A percentile compares a stretch with the other conserved stretches of the same genome.
These are phyloP conservation scores for Solenopsis fugax DNA, from an alignment of 1,140 invertebrate species.

Conservation along the genomic window DNA sequence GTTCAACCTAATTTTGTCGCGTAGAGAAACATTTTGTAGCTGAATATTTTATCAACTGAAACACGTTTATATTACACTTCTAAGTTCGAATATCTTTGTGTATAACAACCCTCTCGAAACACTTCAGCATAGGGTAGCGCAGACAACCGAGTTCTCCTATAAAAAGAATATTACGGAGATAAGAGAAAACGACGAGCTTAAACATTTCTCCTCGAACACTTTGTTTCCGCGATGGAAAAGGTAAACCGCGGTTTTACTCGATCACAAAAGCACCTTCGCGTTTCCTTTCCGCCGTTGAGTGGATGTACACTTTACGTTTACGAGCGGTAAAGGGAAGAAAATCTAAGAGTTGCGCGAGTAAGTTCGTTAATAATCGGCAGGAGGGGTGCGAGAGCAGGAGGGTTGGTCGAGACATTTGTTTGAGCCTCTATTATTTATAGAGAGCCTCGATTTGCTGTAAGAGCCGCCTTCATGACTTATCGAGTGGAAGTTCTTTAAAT, in stretches of 20 bases:
- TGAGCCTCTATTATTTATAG: constrained; percentile 6
- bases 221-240: background rate
- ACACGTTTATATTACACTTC: background rate
- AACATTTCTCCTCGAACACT: background rate
- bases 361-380: background rate
- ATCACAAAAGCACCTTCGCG: background rate
- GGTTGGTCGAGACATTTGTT: constrained; percentile 19
- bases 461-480: background rate
- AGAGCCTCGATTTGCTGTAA: background rate
- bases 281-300: background rate
- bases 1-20: background rate
- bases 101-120: background rate
- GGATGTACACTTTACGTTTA: background rate
- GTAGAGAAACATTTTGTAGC: background rate
- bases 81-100: background rate
- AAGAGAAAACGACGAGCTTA: background rate
- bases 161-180: background rate
- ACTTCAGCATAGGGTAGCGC: background rate
- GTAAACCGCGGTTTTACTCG: background rate
- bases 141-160: background rate
- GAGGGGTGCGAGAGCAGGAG: no score
- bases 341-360: background rate
- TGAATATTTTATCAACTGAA: background rate
- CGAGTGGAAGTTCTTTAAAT: constrained; percentile 20
- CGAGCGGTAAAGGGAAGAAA: background rate